These are phyloP conservation scores for Romanogobio albipinnatus DNA, from an alignment of 2,113 vertebrate genomes.

Conservation along the genomic window DNA sequence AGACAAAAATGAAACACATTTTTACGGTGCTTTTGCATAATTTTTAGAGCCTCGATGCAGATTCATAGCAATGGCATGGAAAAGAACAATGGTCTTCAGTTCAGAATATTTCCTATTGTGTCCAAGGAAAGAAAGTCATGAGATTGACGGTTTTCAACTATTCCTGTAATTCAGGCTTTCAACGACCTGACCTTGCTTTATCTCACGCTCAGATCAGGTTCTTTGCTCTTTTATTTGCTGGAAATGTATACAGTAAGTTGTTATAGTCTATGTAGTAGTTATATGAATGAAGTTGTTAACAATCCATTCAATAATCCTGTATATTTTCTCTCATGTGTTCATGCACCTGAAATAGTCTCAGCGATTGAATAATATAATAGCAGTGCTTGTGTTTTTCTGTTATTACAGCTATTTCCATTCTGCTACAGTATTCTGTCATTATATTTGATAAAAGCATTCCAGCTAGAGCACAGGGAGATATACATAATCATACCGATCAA, in stretches of 20 bases:
- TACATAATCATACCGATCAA: neutral
- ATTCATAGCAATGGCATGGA: too few relatives aligned
- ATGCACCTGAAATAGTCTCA: neutral
- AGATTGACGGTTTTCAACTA: neutral
- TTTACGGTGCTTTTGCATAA: neutral
- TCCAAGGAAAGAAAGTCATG: neutral
- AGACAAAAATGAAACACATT: neutral
- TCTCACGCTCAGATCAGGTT: neutral
- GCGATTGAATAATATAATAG: neutral
- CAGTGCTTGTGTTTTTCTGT: constrained; percentile 9
- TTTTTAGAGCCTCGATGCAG: neutral
- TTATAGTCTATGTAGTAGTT: too few relatives aligned
- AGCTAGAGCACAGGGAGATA: neutral
- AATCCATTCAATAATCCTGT: neutral
- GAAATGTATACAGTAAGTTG: neutral
- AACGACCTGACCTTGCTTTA: neutral
- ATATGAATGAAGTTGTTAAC: neutral
- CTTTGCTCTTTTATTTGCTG: neutral
- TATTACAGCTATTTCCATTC: constrained; percentile 12
- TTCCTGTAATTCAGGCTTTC: neutral
- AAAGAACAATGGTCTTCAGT: neutral
- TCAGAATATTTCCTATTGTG: neutral
- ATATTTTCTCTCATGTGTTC: neutral
- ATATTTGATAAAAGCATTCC: neutral
- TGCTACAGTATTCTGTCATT: constrained; percentile 9